Evolutionary conservation across 37 sponge, comb jelly and placozoan species (phyloP), one percentile per base, ranked within the genome.

Genomic region (Haliclona indistincta): DNA sequence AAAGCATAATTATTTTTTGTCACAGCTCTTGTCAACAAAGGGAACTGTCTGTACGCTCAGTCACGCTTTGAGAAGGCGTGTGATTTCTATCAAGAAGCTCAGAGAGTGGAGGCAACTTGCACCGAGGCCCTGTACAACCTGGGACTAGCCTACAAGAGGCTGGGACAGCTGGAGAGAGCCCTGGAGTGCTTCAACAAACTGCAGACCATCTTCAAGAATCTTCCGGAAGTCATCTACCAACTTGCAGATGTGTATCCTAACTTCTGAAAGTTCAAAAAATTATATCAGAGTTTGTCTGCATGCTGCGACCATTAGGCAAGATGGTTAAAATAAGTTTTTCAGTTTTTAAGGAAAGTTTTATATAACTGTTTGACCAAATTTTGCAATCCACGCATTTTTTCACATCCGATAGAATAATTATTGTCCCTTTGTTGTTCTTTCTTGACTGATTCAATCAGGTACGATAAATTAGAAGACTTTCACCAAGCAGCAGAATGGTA

Each of bases 11-110:
- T 56, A 11, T 66, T 34, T 34, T 34, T 66, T 34, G 29, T 8
- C 38, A 29, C 68, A 93, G 96, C 95, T 20, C 71, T 97, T 54
- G 98, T 97, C 19, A 97, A 97, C 75, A 91, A 90, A 53, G 98
- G 98, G 22, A 89, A 90, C 90, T 85, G 86, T 63, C 67, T 82
- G 8, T 97, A 76, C 63, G 26, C 65, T 41, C 23, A 30, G 3
- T 78, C 76, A 22, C 84, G 91, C n/a, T 86, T 65, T 78, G 93
- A 88, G 42, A 86, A 74, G 55, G 92, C 95, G 1, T 37, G 40
- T 41, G 95, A 91, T 25, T 89, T 81, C 71, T 97, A 89, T 53
- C 89, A 94, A 55, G 98, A 97, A 51, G 92, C 98, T 13, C 71
- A 94, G 34, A 77, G 80, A 63, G 85, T 97, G 34, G 98, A 97